These are phyloP conservation scores for Ptychochromis oligacanthus DNA, from an alignment of 2,113 vertebrate genomes.

Conservation along the genomic window DNA sequence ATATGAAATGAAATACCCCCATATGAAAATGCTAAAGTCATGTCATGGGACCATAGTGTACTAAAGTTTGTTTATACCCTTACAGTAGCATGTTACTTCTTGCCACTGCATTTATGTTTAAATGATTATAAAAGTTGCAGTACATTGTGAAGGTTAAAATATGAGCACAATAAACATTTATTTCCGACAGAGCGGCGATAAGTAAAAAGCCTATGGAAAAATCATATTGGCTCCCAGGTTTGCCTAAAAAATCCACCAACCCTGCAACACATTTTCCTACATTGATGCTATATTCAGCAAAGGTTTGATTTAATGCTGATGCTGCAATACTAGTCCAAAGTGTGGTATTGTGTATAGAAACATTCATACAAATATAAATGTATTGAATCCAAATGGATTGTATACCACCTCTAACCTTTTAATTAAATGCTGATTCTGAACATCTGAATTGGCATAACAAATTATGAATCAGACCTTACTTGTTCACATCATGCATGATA, in stretches of 20 bases:
- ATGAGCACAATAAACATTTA: fast-evolving
- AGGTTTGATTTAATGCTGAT: too few relatives aligned
- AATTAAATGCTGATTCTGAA: too few relatives aligned
- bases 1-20: neutral
- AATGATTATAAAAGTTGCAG: neutral
- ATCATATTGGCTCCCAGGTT: neutral
- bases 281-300: too few relatives aligned
- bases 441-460: neutral
- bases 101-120: neutral
- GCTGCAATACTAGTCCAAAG: too few relatives aligned
- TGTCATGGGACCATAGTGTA: neutral
- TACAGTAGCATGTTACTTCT: neutral
- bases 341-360: too few relatives aligned
- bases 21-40: neutral
- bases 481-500: slow-evolving; percentile 98
- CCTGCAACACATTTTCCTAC: neutral
- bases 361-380: too few relatives aligned
- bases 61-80: neutral
- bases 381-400: too few relatives aligned
- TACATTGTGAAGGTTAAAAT: neutral
- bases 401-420: too few relatives aligned
- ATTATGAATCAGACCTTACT: slow-evolving; percentile 77
- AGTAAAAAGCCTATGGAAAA: neutral
- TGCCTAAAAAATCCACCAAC: neutral
- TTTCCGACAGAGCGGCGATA: neutral